Conservation (phyloP, 2,888 invertebrate species). For the Holacanthella duospinosa region DNA sequence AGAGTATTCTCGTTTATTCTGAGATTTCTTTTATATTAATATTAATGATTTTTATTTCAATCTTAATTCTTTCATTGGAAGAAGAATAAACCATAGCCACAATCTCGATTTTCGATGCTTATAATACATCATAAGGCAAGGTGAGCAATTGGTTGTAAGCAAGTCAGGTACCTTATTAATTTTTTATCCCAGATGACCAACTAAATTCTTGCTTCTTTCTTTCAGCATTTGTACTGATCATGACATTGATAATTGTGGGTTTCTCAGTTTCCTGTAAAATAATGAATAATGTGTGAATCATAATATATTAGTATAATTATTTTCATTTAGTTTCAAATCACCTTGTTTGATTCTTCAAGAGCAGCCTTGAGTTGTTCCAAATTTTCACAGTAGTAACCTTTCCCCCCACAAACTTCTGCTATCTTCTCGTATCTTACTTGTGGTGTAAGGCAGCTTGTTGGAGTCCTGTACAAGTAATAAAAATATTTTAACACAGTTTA, state of each 20-base stretch:
- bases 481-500: neutral
- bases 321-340: constrained; percentile 26
- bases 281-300: neutral
- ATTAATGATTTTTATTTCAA: too few species aligned
- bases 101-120: too few species aligned
- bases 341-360: constrained; percentile 54
- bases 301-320: neutral
- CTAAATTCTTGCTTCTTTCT: constrained; percentile 81
- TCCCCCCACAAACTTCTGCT: constrained; percentile 72
- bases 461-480: constrained; percentile 52
- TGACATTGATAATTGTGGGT: constrained; percentile 80
- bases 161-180: too few species aligned
- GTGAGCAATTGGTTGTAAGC: too few species aligned
- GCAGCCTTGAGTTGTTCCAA: constrained; percentile 64
- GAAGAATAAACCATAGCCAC: too few species aligned
- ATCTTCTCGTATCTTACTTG: constrained; percentile 80
- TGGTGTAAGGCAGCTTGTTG: constrained; percentile 68
- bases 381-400: constrained; percentile 68
- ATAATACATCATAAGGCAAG: too few species aligned
- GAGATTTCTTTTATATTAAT: too few species aligned
- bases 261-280: constrained; percentile 51
- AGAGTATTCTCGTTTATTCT: too few species aligned
- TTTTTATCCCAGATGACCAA: too few species aligned
- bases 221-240: constrained; percentile 77
- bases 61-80: too few species aligned